Percentiles rank a stretch among this genome's conserved stretches.
These are phyloP conservation scores for Brachionus calyciflorus DNA, from an alignment of 1,140 invertebrate genomes.

Conservation along the genomic window DNA sequence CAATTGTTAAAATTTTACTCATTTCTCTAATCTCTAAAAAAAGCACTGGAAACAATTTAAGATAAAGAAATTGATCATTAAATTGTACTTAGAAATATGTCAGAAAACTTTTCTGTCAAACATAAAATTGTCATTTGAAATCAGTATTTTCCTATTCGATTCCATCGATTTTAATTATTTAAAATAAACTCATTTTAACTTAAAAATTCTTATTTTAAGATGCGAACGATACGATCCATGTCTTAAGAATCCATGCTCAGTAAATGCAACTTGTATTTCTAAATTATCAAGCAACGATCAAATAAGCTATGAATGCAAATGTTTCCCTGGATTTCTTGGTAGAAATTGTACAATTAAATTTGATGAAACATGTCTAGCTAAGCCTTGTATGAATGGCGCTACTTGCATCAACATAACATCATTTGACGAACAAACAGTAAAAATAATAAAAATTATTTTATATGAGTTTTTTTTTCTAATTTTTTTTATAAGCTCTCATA, in stretches of 20 bases:
- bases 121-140: too few relatives aligned
- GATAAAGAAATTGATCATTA: too few relatives aligned
- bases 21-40: too few relatives aligned
- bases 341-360: slow-evolving; percentile 48
- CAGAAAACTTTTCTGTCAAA: too few relatives aligned
- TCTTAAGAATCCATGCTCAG: slow-evolving; percentile 1
- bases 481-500: slow-evolving; percentile 59
- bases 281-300: background rate
- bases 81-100: too few relatives aligned
- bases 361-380: slow-evolving; percentile 52
- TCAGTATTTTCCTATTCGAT: too few relatives aligned
- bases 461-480: background rate
- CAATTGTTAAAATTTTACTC: too few relatives aligned
- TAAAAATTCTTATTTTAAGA: slow-evolving; percentile 19
- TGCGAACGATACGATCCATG: slow-evolving; percentile 46
- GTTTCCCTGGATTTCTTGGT: slow-evolving; percentile 25
- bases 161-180: too few relatives aligned
- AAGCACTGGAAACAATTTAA: too few relatives aligned
- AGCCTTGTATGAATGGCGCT: slow-evolving; percentile 57
- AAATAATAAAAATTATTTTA: background rate
- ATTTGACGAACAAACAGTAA: slow-evolving; percentile 16
- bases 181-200: too few relatives aligned
- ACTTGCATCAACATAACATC: slow-evolving; percentile 49
- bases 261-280: slow-evolving; percentile 25
- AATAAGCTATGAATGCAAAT: slow-evolving; percentile 49